These are phyloP conservation scores for Chrysodeixis includens DNA, from an alignment of 2,888 invertebrate genomes.

Conservation along the genomic window DNA sequence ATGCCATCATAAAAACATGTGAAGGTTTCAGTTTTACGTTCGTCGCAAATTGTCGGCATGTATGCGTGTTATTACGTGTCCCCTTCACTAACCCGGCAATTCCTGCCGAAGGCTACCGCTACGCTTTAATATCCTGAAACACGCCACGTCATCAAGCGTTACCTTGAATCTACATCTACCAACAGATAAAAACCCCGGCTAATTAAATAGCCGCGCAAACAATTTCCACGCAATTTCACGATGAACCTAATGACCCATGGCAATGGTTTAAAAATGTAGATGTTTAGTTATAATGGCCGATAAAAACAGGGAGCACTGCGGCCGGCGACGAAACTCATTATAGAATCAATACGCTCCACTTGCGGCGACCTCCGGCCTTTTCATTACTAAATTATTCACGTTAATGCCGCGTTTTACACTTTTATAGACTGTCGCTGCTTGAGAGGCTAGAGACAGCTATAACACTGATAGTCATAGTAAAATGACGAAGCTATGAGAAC, in stretches of 20 bases:
- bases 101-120: constrained; percentile 4
- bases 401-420: constrained; percentile 16
- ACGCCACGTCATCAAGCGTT: constrained; percentile 8
- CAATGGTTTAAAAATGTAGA: constrained; percentile 45
- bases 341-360: constrained; percentile 56
- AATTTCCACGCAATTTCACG: constrained; percentile 43
- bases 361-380: constrained; percentile 61
- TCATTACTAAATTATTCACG: constrained; percentile 55
- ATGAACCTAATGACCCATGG: constrained; percentile 34
- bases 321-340: constrained; percentile 41
- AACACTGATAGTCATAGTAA: not conserved
- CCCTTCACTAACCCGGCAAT: constrained; percentile 7
- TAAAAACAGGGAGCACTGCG: constrained; percentile 11
- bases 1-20: not conserved
- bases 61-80: not conserved
- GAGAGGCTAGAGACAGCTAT: not conserved
- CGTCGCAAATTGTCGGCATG: not conserved
- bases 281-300: constrained; percentile 28
- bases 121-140: constrained; percentile 3
- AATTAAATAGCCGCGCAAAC: constrained; percentile 34
- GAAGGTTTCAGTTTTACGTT: not conserved
- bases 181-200: constrained; percentile 18
- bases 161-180: constrained; percentile 6
- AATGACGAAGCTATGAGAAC: not conserved
- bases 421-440: constrained; percentile 9